Evolutionary conservation across 2,797 vertebrate species (phyloP), one percentile per base, ranked within the genome.

Genomic region (Sylvilagus floridanus): DNA sequence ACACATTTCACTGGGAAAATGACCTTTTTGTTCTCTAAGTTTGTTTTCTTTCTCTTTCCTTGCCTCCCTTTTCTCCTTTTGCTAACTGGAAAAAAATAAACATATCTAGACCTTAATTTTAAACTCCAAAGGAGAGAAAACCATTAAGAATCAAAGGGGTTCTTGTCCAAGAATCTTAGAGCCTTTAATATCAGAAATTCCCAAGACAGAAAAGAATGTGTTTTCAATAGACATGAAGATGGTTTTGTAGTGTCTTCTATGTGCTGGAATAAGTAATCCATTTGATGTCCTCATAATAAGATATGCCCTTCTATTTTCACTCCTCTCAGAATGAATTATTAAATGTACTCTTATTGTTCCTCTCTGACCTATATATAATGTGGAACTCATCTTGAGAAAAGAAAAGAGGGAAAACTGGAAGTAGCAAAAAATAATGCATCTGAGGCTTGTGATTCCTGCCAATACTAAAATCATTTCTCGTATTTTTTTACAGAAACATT

Each of bases 191-290:
- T 35, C 63, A 88, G 37, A 87, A 83, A 32, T 79, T 76, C 65
- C 50, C 47, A 82, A 79, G 68, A 47, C 14, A 77, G 97, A 96
- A 95, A 97, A 97, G 96, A 97, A 97, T 93, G 88, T 96, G 93
- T 97, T 97, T 95, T 92, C 91, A 79, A 9, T n/a, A 90, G 71
- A 60, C 96, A 96, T 10, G 52, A 92, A 85, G 84, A 78, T 12
- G 54, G n/a, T 84, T 73, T 78, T 83, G 26, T 63, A 52, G 76
- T 94, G 24, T 24, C 17, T 69, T 37, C 82, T 96, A 77, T 47
- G 92, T 83, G 66, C 91, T 95, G 88, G 92, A 79, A 73, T 81
- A 94, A 47, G 73, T 72, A 94, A 93, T 75, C 68, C 32, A 86
- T 83, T 94, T 96, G 79, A 90, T 85, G 72, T 90, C 62, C 14